Evolutionary conservation across 2,113 vertebrate species (phyloP).

Genomic region (Ictalurus furcatus): DNA sequence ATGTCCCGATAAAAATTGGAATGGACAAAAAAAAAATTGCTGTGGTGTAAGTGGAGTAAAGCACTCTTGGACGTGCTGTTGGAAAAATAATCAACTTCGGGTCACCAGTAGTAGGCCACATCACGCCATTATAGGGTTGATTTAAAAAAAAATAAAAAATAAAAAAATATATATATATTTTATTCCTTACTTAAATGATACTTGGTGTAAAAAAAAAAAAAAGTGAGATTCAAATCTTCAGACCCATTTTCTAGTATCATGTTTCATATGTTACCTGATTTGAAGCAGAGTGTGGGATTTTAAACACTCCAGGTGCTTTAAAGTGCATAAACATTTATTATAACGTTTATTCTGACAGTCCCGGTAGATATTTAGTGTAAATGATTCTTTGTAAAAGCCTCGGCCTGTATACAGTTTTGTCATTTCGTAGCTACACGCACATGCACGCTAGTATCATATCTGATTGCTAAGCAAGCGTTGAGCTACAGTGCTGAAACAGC

Average conservation of each 20-base stretch:
- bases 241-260: neutral
- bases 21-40: too few species aligned
- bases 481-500: neutral
- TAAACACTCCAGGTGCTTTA: neutral
- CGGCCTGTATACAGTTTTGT: neutral
- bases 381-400: constrained; percentile 19
- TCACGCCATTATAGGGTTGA: neutral
- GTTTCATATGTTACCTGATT: neutral
- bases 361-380: neutral
- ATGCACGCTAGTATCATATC: neutral
- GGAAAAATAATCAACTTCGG: neutral
- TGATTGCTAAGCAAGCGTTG: neutral
- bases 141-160: neutral
- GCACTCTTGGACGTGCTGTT: neutral
- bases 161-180: too few species aligned
- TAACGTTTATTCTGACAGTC: neutral
- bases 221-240: neutral
- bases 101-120: neutral
- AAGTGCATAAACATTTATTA: neutral
- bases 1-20: too few species aligned
- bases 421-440: neutral
- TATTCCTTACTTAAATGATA: neutral
- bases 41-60: too few species aligned
- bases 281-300: neutral
- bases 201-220: accelerated